Percentiles rank a stretch among this genome's conserved stretches.
These are phyloP conservation scores for Microctenopoma stevenorrisi DNA, from an alignment of 2,797 vertebrate genomes.

Conservation along the genomic window DNA sequence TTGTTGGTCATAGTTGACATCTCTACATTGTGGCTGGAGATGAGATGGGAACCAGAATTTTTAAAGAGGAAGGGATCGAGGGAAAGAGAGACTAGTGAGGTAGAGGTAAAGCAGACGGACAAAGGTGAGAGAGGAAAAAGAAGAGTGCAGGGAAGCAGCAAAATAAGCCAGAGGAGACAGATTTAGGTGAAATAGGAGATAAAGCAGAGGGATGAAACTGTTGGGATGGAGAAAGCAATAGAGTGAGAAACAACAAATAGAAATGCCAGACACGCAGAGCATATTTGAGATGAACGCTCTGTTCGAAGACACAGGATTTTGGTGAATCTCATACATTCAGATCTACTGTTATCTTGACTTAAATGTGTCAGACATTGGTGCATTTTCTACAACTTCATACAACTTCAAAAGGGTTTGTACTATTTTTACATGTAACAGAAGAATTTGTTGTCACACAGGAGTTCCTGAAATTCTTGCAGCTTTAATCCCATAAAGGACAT, in stretches of 20 bases:
- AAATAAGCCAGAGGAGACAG: constrained; percentile 37
- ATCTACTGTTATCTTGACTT: constrained; percentile 17
- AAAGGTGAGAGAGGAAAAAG: constrained; percentile 29
- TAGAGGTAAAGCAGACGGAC: constrained; percentile 33
- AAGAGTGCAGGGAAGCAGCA: constrained; percentile 18
- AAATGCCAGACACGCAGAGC: constrained; percentile 13
- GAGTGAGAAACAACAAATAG: constrained; percentile 29
- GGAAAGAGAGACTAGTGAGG: constrained; percentile 34
- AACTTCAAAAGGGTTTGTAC: too few species aligned
- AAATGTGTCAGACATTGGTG: constrained; percentile 6
- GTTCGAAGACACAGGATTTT: constrained; percentile 17
- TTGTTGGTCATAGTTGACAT: constrained; percentile 69
- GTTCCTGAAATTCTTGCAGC: background rate
- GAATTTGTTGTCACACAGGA: background rate
- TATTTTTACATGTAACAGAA: background rate
- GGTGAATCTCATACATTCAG: constrained; percentile 2
- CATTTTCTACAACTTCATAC: background rate
- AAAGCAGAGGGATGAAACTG: constrained; percentile 34
- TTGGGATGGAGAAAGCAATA: constrained; percentile 30
- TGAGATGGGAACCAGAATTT: constrained; percentile 76
- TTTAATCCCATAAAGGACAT: background rate
- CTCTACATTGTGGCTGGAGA: constrained; percentile 74
- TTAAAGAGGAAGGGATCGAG: constrained; percentile 51
- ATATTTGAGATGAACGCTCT: constrained; percentile 34
- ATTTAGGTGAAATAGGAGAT: constrained; percentile 45